A percentile compares a stretch with the other conserved stretches of the same genome.
Conservation (phyloP, 2,113 vertebrate species). For the Emydura subglobosa region DNA sequence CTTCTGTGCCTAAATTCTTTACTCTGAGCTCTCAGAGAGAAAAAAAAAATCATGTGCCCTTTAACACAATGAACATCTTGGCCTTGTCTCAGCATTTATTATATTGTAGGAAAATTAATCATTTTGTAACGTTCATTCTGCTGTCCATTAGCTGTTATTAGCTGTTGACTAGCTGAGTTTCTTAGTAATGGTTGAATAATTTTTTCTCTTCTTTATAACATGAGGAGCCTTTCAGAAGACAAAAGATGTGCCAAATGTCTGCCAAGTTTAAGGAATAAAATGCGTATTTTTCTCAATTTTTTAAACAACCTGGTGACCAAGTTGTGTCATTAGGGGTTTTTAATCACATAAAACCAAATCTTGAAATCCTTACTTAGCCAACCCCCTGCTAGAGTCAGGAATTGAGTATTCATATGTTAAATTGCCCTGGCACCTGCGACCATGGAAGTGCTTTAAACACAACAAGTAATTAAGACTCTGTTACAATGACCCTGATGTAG, state of each 20-base stretch:
- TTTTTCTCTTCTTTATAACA: not conserved
- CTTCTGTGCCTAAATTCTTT: not conserved
- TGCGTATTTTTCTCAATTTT: not conserved
- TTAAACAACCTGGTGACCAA: not conserved
- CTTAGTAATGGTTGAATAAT: not conserved
- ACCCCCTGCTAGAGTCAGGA: not conserved
- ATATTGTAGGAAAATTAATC: not conserved
- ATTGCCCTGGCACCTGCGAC: not conserved
- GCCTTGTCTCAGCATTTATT: conserved; percentile 1
- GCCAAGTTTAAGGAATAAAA: not conserved
- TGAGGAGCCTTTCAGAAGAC: not conserved
- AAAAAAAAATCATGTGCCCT: not conserved
- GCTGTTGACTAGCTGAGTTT: not conserved
- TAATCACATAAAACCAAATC: not conserved
- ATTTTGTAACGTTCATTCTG: not conserved
- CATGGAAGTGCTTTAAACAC: accelerated
- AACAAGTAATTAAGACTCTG: not conserved
- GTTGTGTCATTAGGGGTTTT: not conserved
- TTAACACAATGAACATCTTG: not conserved
- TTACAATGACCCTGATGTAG: not conserved
- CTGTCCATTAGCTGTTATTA: not conserved
- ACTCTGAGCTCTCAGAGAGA: not conserved
- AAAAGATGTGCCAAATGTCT: not conserved
- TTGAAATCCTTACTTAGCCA: not conserved
- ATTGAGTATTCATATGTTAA: not conserved